A percentile compares a stretch with the other conserved stretches of the same genome.
phyloP scores from a whole-genome alignment of 2,797 vertebrate genomes.

The Galago senegalensis region DNA sequence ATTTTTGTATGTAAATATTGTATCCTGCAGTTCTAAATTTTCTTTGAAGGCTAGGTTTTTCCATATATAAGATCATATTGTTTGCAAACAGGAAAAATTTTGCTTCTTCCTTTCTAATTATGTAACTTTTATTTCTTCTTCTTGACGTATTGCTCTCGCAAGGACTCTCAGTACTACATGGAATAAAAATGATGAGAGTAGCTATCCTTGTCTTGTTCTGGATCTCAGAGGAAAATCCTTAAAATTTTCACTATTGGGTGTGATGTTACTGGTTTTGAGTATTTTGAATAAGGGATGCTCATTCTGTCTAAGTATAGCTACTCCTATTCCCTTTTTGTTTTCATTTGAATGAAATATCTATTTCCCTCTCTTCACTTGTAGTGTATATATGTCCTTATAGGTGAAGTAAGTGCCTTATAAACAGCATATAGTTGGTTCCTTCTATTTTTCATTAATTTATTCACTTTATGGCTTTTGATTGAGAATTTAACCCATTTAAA shows the following conservation, averaged over 20 bases:
- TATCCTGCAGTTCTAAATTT: background rate
- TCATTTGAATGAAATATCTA: background rate
- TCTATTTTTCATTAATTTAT: background rate
- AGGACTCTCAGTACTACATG: background rate
- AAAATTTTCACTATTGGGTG: background rate
- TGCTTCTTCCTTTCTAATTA: background rate
- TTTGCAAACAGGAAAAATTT: background rate
- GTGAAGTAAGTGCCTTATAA: background rate
- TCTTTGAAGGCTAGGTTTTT: background rate
- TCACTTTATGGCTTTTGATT: background rate
- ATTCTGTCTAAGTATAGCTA: background rate
- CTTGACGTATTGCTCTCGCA: background rate
- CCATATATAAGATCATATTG: background rate
- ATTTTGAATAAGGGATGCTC: background rate
- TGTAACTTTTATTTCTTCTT: background rate
- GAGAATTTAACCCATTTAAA: background rate
- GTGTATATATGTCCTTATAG: background rate
- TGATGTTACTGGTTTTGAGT: background rate
- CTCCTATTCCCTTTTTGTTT: background rate
- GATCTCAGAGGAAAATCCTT: background rate
- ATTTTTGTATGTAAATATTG: background rate
- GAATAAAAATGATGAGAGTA: background rate
- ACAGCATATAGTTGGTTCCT: background rate
- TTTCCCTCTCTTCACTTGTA: background rate
- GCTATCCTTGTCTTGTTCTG: background rate